Conservation (phyloP, 2,888 invertebrate species). For the Oxystoma pomonae region DNA sequence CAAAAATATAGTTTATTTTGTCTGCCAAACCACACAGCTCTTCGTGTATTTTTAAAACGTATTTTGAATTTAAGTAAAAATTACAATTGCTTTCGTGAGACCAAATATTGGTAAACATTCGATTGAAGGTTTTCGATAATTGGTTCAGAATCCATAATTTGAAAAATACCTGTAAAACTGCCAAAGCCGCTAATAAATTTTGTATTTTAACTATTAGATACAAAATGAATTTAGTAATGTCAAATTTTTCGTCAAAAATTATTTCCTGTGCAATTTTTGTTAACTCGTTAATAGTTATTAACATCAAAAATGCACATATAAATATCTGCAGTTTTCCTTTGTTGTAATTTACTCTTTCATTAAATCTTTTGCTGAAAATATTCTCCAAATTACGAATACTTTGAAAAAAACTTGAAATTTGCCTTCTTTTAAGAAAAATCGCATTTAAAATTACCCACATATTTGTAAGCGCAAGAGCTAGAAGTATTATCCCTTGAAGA, state of each 20-base stretch:
- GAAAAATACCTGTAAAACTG: neutral
- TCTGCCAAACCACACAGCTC: neutral
- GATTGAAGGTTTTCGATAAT: neutral
- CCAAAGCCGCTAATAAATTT: neutral
- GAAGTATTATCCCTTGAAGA: neutral
- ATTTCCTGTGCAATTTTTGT: neutral
- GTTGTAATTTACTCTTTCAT: neutral
- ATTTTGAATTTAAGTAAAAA: neutral
- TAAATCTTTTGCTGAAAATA: constrained; percentile 1
- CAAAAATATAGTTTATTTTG: neutral
- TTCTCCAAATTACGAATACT: neutral
- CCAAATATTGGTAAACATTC: neutral
- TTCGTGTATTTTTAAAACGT: neutral
- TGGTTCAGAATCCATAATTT: neutral
- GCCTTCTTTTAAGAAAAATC: constrained; percentile 4
- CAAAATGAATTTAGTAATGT: neutral
- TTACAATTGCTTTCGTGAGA: neutral
- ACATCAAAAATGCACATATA: neutral
- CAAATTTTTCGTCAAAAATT: neutral
- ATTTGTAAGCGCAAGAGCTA: neutral
- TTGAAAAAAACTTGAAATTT: constrained; percentile 4
- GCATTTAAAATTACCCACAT: neutral
- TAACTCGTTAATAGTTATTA: neutral
- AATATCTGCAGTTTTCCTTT: neutral
- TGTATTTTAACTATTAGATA: neutral